These are phyloP conservation scores for Caenorhabditis inopinata DNA, from an alignment of 1,140 invertebrate species.

Conservation along the genomic window DNA sequence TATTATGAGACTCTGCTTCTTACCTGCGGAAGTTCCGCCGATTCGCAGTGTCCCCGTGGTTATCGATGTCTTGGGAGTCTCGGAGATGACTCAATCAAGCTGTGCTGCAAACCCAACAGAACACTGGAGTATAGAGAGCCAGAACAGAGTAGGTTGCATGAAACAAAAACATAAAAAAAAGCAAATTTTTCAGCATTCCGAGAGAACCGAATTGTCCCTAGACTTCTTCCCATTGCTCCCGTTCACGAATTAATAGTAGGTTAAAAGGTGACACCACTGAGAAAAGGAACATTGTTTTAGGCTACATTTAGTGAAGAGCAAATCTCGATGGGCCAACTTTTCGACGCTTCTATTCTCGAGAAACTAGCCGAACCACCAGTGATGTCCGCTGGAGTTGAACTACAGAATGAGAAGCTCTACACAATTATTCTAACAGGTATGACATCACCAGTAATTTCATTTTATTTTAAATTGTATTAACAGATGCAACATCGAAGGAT, in stretches of 20 bases:
- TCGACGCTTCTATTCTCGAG: not conserved
- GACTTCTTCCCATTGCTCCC: not conserved
- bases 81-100: not conserved
- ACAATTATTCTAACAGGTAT: not conserved
- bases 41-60: not conserved
- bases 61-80: conserved; percentile 1
- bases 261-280: too few relatives aligned
- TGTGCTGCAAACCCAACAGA: conserved; percentile 19
- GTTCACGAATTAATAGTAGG: not conserved
- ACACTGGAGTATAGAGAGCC: conserved; percentile 12
- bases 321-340: conserved; percentile 7
- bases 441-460: too few relatives aligned
- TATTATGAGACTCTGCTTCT: conserved; percentile 11
- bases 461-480: not conserved
- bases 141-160: not conserved
- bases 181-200: not conserved
- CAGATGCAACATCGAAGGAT: conserved; percentile 13
- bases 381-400: conserved; percentile 12
- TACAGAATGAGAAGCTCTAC: conserved; percentile 8
- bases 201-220: not conserved
- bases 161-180: not conserved
- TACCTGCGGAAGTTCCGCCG: not conserved
- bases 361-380: not conserved
- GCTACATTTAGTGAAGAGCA: not conserved
- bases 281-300: not conserved